Conservation (phyloP, 2,888 invertebrate genomes). For the Tyria jacobaeae region DNA sequence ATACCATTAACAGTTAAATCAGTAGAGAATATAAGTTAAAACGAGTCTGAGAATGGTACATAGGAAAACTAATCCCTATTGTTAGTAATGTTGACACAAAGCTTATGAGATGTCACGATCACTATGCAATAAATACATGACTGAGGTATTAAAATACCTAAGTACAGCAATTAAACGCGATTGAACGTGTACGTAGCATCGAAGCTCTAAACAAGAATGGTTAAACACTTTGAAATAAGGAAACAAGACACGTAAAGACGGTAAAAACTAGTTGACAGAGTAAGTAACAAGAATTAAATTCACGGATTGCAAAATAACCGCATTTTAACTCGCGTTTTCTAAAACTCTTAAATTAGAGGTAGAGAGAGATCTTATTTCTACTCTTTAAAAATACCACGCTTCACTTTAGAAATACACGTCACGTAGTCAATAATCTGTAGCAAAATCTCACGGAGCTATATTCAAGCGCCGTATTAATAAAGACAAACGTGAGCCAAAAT, state of each 20-base stretch:
- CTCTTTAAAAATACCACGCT: too few relatives aligned
- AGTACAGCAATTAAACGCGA: slow-evolving; percentile 31
- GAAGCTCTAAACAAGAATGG: slow-evolving; percentile 26
- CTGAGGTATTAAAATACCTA: slow-evolving; percentile 28
- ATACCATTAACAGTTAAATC: not conserved
- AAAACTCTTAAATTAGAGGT: too few relatives aligned
- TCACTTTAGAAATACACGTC: too few relatives aligned
- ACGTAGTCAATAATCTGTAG: too few relatives aligned
- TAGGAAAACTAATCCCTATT: not conserved
- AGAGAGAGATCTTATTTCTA: too few relatives aligned
- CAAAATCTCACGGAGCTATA: too few relatives aligned
- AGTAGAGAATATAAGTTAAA: not conserved
- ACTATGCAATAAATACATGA: slow-evolving; percentile 34
- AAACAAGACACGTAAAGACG: slow-evolving; percentile 35
- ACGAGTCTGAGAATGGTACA: not conserved
- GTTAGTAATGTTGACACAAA: slow-evolving; percentile 10
- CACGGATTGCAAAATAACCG: not conserved
- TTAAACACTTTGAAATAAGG: slow-evolving; percentile 25
- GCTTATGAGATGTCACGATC: slow-evolving; percentile 15
- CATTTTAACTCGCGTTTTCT: not conserved
- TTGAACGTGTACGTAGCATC: slow-evolving; percentile 20
- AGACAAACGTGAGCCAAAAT: too few relatives aligned
- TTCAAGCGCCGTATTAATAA: too few relatives aligned
- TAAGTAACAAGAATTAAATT: slow-evolving; percentile 2
- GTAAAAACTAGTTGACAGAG: slow-evolving; percentile 1